Evolutionary conservation across 2,797 vertebrate genomes (phyloP), one percentile per base, ranked within the genome.

Genomic region (Saxicola maurus): DNA sequence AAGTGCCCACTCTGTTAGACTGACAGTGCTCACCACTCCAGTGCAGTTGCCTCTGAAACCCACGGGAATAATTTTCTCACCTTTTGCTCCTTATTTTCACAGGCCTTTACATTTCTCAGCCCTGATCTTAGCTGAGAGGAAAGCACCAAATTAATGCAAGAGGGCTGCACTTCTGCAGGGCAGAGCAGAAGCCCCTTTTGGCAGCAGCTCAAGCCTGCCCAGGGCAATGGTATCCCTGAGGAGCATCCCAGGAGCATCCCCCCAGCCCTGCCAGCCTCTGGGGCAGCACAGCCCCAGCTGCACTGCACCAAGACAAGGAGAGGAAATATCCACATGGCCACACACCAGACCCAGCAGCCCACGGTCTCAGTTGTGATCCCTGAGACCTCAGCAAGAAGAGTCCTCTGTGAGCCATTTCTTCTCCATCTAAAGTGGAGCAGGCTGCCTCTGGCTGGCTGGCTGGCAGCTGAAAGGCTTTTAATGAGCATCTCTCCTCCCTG

Each of bases 401-500:
- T 56, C 49, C 27, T 86, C 69, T 18, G 14, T 23, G 40, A 87
- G 43, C 17, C 24, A 40, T 61, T 75, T 67, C 57, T 78, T 68
- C 31, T 17, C 0, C 0, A n/a, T 0, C 1, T 38, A 8, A 86
- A 85, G 42, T 1, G 6, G n/a, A 38, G 51, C 33, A 0, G 40
- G 24, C 42, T 87, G 69, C n/a, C 49, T 48, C 40, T 2, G 18
- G 18, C 25, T 3, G 0, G 15, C 42, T 82, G 73, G 33, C 46
- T 61, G 76, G 52, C 42, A 60, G 72, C 38, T 3, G 20, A 76
- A 65, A 74, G 65, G 53, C 10, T 82, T 28, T 86, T 87, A 86
- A 75, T 49, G 51, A 86, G 31, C 65, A 46, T 15, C 73, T 46
- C 45, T 56, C 23, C 53, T 68, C 25, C 25, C 66, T 30, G 37